Evolutionary conservation across 2,113 vertebrate genomes (phyloP).

Genomic region (Oreotragus oreotragus): DNA sequence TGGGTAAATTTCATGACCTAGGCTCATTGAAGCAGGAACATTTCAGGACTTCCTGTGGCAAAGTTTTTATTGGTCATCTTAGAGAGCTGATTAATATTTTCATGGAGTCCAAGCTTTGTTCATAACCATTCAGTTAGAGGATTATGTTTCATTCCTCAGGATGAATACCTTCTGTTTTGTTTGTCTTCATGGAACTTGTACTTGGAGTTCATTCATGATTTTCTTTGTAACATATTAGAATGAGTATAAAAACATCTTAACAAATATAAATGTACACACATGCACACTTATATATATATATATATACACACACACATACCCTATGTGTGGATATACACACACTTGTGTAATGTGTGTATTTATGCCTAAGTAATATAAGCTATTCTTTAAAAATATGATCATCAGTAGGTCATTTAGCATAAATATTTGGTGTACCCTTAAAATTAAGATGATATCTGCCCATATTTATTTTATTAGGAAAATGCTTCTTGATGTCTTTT

Average conservation of each 20-base stretch:
- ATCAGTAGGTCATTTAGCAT: background rate
- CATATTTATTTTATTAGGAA: constrained; percentile 14
- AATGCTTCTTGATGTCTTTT: background rate
- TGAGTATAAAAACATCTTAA: background rate
- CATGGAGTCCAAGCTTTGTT: background rate
- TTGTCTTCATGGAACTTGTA: background rate
- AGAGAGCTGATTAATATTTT: constrained; percentile 39
- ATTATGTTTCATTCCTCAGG: constrained; percentile 29
- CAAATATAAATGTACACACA: background rate
- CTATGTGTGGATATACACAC: background rate
- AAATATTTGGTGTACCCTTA: background rate
- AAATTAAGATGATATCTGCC: background rate
- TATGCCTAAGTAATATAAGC: background rate
- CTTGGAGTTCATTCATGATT: background rate
- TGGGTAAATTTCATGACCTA: constrained; percentile 2
- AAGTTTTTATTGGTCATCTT: constrained; percentile 12
- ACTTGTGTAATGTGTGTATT: background rate
- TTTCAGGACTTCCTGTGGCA: constrained; percentile 33
- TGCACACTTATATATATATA: background rate
- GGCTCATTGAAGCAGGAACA: background rate
- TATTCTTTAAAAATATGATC: background rate
- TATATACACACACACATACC: background rate
- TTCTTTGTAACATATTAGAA: constrained; percentile 30
- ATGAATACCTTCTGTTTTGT: background rate
- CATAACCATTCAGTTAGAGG: background rate